Evolutionary conservation across 2,113 vertebrate species (phyloP), one percentile per base, ranked within the genome.

Genomic region (Todiramphus saurophagus): DNA sequence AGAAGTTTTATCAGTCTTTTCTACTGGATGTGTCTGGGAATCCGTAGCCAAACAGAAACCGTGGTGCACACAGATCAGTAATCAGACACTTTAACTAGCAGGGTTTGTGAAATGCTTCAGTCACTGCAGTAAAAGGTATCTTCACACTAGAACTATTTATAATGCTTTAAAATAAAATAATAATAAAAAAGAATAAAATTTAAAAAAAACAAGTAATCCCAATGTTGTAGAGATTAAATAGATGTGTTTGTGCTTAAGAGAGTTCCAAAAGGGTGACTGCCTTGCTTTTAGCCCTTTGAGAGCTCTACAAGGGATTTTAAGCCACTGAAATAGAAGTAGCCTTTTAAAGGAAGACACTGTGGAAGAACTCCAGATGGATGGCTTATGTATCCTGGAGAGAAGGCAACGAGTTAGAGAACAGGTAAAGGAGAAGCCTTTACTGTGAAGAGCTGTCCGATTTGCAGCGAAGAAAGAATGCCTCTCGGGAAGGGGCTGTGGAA

Each of bases 401-500:
- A 83, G 63, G 72, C 63, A 90, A 2, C 25, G 7, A 24, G 62
- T 80, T 46, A 50, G 75, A 70, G 73, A 33, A 13, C 1, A 86
- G 91, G 83, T 94, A 41, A 73, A 80, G 67, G 41, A 94, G 39
- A 62, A 66, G 64, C 37, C 46, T 69, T 75, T 56, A 20, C 76
- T 91, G 15, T 59, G 70, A 76, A 84, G 67, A 79, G 53, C 86
- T 85, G 72, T 77, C n/a, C 37, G 37, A 83, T 81, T 77, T 0
- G 0, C 72, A 94, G 50, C 64, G 67, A 35, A 73, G 68, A 70
- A 89, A 80, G 72, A 90, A 94, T 80, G n/a, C 20, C 58, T 70
- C 46, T 93, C 60, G n/a, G 94, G 79, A 95, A 94, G 30, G 59
- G 25, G 50, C 82, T 68, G 37, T 83, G 74, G 90, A 95, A 93